Base-by-base conservation (phyloP, 1,140 invertebrate species). In the Anoplolepis gracilipes region DNA sequence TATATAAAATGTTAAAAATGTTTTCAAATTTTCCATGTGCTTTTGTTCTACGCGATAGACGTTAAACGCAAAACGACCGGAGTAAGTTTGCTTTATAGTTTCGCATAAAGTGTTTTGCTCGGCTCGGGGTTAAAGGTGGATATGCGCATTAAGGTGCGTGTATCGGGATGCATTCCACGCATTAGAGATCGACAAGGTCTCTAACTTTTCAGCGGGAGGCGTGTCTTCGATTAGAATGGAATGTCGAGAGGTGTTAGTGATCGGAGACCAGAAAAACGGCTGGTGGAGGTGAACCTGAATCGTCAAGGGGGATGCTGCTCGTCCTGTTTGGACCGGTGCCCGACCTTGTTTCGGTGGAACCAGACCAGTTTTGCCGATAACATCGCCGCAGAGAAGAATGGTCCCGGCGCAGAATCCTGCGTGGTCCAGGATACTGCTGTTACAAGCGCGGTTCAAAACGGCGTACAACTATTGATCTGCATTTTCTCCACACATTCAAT, bases 161-260 rank as follows among this genome's bases (percentile, higher is more conserved):
- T 30, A 11, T 46, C 30, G 33, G 22, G 64, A 61, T 59, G 79
- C 53, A 46, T 61, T 62, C 39, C 25, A 25, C 28, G 11, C 19
- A n/a, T 28, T 25, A 61, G 19, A 36, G 55, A 59, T 59, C n/a
- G n/a, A 22, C 39, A 64, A 70, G 55, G 70, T 25, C 53, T 25
- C 53, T 59, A 55, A 85, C 22, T 28, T 22, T 46, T 49, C 75
- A 64, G 69, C 33, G 69, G 61, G 70, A 86, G 76, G 84, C 65
- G 84, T 82, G 73, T 82, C 84, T 88, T 65, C 88, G 84, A 90
- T 90, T 86, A 90, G 84, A 19, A 6, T 69, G 88, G 88, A 90
- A 90, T 90, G 88, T 46, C 42, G 82, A 62, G 72, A 90, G 88
- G 82, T 85, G 75, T 76, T 49, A 89, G 73, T 73, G 73, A 57